phyloP scores from a whole-genome alignment of 1,140 invertebrate genomes.

The Nilaparvata lugens region DNA sequence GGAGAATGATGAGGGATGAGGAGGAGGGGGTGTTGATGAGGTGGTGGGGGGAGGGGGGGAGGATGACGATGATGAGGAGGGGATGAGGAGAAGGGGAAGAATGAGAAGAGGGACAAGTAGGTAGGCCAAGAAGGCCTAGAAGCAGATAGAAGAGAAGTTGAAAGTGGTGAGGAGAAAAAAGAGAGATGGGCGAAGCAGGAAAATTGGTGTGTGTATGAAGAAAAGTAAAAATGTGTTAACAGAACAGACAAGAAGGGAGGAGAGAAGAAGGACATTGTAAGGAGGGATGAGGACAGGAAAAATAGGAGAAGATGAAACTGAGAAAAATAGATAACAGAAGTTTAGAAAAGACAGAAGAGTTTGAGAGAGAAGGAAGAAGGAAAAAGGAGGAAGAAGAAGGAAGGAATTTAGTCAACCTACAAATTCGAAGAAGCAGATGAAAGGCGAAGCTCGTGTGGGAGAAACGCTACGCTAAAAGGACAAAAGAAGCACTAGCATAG shows the following conservation, averaged over 20 bases:
- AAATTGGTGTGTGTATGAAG: no score
- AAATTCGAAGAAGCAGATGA: no score
- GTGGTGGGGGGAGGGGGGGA: background rate
- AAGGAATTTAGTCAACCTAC: no score
- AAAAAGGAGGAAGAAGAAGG: background rate
- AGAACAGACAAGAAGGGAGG: no score
- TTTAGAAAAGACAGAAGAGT: no score
- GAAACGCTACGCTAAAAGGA: no score
- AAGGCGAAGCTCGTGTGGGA: no score
- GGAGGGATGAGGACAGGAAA: background rate
- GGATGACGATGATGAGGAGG: background rate
- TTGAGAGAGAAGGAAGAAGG: background rate
- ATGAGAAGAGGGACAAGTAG: background rate
- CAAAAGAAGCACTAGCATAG: no score
- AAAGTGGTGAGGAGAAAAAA: background rate
- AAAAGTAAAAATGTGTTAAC: no score
- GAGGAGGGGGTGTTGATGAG: background rate
- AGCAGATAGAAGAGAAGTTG: background rate
- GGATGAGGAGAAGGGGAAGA: background rate
- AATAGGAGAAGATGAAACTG: background rate
- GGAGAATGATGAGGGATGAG: background rate
- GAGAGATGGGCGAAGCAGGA: background rate
- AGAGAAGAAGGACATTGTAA: no score
- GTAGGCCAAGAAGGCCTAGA: background rate
- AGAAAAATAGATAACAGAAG: no score